Conservation (phyloP, 2,888 invertebrate genomes). For the Drosophila nigricruria region DNA sequence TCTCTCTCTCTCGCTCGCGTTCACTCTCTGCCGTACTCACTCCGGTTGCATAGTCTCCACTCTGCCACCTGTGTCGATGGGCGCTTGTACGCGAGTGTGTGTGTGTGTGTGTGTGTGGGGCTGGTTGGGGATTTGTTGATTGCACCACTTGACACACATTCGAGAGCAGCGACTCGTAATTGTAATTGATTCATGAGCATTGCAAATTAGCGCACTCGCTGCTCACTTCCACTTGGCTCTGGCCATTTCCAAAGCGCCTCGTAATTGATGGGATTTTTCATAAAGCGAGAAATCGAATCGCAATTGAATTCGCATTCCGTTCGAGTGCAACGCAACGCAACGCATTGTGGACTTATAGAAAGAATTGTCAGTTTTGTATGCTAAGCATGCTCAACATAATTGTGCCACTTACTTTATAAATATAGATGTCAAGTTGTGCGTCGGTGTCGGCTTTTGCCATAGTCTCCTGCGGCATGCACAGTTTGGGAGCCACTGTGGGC, state of each 20-base stretch:
- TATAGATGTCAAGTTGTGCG: slow-evolving; percentile 1
- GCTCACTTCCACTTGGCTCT: slow-evolving; percentile 33
- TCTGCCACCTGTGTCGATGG: slow-evolving; percentile 48
- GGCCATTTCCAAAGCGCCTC: slow-evolving; percentile 15
- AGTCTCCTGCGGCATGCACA: slow-evolving; percentile 44
- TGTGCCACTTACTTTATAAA: slow-evolving; percentile 9
- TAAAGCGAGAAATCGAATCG: slow-evolving; percentile 5
- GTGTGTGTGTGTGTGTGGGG: slow-evolving; percentile 17
- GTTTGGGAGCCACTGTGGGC: slow-evolving; percentile 65
- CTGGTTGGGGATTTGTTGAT: slow-evolving; percentile 43
- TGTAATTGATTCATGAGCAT: slow-evolving; percentile 65
- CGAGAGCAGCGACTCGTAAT: slow-evolving; percentile 49
- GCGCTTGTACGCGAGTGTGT: not conserved
- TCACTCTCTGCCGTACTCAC: slow-evolving; percentile 10
- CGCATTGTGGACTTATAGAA: slow-evolving; percentile 6
- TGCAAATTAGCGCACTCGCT: slow-evolving; percentile 50
- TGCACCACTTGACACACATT: slow-evolving; percentile 65
- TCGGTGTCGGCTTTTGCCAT: not conserved
- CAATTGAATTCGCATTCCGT: slow-evolving; percentile 6
- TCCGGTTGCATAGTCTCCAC: slow-evolving; percentile 62
- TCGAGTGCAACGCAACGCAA: slow-evolving; percentile 1
- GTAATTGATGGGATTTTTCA: slow-evolving; percentile 44
- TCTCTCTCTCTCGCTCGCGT: slow-evolving; percentile 27
- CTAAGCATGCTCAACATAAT: slow-evolving; percentile 22
- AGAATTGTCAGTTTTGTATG: slow-evolving; percentile 5